Percentiles rank a stretch among this genome's conserved stretches.
Conservation (phyloP, 1,140 invertebrate genomes). For the Lithobius niger region DNA sequence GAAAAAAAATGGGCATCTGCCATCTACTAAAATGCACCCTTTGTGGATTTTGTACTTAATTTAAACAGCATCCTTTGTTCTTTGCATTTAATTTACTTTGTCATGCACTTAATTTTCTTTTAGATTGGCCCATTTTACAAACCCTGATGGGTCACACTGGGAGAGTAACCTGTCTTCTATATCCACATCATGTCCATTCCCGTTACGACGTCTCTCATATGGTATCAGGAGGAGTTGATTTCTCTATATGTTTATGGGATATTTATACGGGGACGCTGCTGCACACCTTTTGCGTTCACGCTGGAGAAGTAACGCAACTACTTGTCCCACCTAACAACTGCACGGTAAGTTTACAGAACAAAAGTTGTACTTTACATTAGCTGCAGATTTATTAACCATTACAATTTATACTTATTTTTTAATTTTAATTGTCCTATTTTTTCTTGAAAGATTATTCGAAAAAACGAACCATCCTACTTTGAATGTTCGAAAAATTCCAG, state of each 20-base stretch:
- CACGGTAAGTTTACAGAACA: constrained; percentile 46
- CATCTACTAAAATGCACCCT: too few relatives aligned
- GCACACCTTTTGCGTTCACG: constrained; percentile 94
- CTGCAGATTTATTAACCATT: neutral
- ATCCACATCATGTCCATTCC: constrained; percentile 82
- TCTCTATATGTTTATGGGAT: constrained; percentile 96
- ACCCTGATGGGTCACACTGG: constrained; percentile 80
- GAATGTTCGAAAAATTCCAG: too few relatives aligned
- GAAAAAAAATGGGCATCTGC: too few relatives aligned
- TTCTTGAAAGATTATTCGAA: constrained; percentile 1
- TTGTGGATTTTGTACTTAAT: constrained; percentile 7
- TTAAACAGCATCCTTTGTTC: constrained; percentile 10
- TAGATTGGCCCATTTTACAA: constrained; percentile 82
- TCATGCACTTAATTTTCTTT: constrained; percentile 16
- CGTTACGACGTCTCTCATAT: constrained; percentile 85
- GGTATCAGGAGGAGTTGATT: constrained; percentile 92
- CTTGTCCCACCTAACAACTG: constrained; percentile 83
- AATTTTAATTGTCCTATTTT: constrained; percentile 10
- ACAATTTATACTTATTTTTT: constrained; percentile 10
- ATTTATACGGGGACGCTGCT: constrained; percentile 75
- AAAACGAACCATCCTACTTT: too few relatives aligned
- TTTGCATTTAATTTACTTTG: too few relatives aligned
- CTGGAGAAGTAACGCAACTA: constrained; percentile 65
- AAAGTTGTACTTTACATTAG: neutral
- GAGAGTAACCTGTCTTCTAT: constrained; percentile 85